Evolutionary conservation across 1,140 invertebrate genomes (phyloP).

Genomic region (Oncopeltus fasciatus): DNA sequence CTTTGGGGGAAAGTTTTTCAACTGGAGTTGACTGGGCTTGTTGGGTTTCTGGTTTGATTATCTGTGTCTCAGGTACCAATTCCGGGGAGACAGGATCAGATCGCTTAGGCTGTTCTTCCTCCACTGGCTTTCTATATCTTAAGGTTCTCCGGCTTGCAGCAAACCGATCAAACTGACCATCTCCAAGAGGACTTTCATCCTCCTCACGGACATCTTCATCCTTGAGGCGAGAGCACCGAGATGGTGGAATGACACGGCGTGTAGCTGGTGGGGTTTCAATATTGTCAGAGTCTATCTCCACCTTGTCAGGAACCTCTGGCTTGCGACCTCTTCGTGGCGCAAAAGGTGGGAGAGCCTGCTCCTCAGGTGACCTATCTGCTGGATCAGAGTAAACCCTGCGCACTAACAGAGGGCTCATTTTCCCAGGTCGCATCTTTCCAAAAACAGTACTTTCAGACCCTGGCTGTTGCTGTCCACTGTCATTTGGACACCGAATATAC

Average conservation of each 20-base stretch:
- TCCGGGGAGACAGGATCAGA: slow-evolving; percentile 32
- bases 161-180: slow-evolving; percentile 70
- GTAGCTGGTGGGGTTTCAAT: slow-evolving; percentile 75
- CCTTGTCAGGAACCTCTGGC: slow-evolving; percentile 42
- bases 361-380: slow-evolving; percentile 23
- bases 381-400: slow-evolving; percentile 18
- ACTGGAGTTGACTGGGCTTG: slow-evolving; percentile 31
- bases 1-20: slow-evolving; percentile 28
- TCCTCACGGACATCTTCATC: slow-evolving; percentile 18
- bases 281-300: slow-evolving; percentile 79
- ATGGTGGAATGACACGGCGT: slow-evolving; percentile 36
- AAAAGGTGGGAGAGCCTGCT: slow-evolving; percentile 28
- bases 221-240: slow-evolving; percentile 13
- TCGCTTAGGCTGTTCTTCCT: slow-evolving; percentile 34
- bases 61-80: slow-evolving; percentile 36
- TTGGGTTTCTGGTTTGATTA: slow-evolving; percentile 34
- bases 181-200: slow-evolving; percentile 26
- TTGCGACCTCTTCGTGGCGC: slow-evolving; percentile 27
- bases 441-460: not conserved
- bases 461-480: slow-evolving; percentile 4
- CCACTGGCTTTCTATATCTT: slow-evolving; percentile 55
- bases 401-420: slow-evolving; percentile 21
- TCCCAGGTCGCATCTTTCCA: slow-evolving; percentile 16
- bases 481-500: slow-evolving; percentile 41
- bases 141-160: slow-evolving; percentile 64